Evolutionary conservation across 2,888 invertebrate species (phyloP), one percentile per base, ranked within the genome.

Genomic region (Tipula lateralis): DNA sequence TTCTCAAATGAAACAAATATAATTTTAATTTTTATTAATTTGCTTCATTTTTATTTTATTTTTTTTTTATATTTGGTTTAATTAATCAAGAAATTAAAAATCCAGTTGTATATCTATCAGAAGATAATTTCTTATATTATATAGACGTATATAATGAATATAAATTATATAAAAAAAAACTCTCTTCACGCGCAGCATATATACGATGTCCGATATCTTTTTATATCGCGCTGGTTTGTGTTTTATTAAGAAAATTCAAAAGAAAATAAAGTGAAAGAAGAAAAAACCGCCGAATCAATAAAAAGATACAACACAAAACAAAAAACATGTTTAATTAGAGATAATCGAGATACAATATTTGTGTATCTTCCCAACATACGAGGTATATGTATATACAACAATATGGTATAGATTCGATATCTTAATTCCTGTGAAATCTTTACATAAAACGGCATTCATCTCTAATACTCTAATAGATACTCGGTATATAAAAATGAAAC

Each of bases 281-380:
- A 24, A 24, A 19, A 19, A 24, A 66, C 66, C 66, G 66, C 66
- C 66, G 66, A 66, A 66, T 66, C 66, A 66, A 66, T 66, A 66
- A 66, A 44, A 50, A 50, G 44, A 16, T n/a, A 50, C 44, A 50
- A 66, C 19, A 66, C 19, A 66, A 66, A 19, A 7, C 7, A 7
- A 24, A 44, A 66, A 66, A 66, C 66, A 66, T 66, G 24, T 66
- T 66, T 66, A 66, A 66, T 66, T 66, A 66, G 66, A 66, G 66
- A 66, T 66, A 66, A 66, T 66, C 66, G 66, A 66, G 24, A 24
- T 66, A 66, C 39, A 39, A 39, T 39, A 39, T 39, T 39, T 39
- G 13, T 39, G 13, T 66, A 24, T 66, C 66, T 66, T 12, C 16
- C 44, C 16, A 1, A 66, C 24, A 24, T 66, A 66, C 44, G 16